Evolutionary conservation across 2,113 vertebrate species (phyloP), one percentile per base, ranked within the genome.

Genomic region (Paradoxurus hermaphroditus): DNA sequence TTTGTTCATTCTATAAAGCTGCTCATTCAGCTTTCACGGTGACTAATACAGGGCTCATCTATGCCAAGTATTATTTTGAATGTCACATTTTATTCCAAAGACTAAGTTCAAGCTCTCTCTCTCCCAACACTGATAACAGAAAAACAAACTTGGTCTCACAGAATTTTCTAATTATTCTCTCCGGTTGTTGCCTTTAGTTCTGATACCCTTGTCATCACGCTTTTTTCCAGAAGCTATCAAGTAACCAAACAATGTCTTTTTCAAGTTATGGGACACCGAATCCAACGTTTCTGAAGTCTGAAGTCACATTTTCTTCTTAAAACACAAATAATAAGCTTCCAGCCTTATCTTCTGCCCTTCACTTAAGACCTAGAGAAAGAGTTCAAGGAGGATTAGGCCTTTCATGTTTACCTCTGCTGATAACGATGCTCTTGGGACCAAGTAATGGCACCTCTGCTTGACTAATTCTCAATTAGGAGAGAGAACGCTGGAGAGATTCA

Each of bases 1-100:
- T 97, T 98, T 96, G 94, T 96, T 96, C 79, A 56, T 84, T 92
- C 91, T 82, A 73, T 68, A 94, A 81, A 94, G 93, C 84, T 95
- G 90, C 56, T 94, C 84, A 95, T 87, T 95, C 83, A 41, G 89
- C 29, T 89, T 91, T 95, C 68, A 93, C 0, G 7, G 83, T 90
- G 67, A 89, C 89, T 82, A 82, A 95, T 85, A 77, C 13, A 79
- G 29, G 87, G 19, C 34, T 11, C 7, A 7, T 93, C 65, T 77
- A 56, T 78, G 91, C 56, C 83, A 95, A 72, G 31, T 87, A 94
- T 87, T 95, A 84, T 36, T 97, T 79, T 91, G 51, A 97, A 96
- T 87, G 53, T 44, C 70, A 85, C 27, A 85, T 73, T 90, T 92
- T 90, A 77, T 94, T 88, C n/a, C 77, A 78, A 95, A 94, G 21